Conservation (phyloP, 64 coral and sea anemone genomes). For the Montipora sp. region DNA sequence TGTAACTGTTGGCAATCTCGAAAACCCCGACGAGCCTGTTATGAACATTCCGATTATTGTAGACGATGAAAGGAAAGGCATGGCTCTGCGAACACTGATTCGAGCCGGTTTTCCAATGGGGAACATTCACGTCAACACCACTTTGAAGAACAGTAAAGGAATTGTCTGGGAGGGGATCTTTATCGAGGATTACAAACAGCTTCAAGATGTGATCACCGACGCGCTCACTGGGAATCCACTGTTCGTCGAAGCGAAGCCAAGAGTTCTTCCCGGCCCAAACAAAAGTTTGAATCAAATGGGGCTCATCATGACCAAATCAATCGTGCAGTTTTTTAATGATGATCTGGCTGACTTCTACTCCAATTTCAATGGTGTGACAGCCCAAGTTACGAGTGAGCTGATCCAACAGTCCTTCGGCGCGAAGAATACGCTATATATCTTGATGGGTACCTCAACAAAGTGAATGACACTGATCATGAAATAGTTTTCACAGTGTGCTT, state of each 20-base stretch:
- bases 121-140: not conserved
- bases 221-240: not conserved
- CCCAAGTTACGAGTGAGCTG: not conserved
- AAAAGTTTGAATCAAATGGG: not conserved
- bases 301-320: not conserved
- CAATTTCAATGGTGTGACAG: not conserved
- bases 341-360: not conserved
- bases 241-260: not conserved
- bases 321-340: not conserved
- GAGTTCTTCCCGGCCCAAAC: not conserved
- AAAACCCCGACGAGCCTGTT: not conserved
- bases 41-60: not conserved
- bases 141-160: not conserved
- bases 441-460: not conserved
- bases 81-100: not conserved
- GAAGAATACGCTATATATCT: not conserved
- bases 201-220: not conserved
- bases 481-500: too few species aligned
- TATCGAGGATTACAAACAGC: not conserved
- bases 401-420: not conserved
- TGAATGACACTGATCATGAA: not conserved
- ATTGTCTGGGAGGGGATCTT: not conserved
- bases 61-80: not conserved
- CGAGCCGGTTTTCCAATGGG: not conserved
- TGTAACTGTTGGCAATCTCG: not conserved